Evolutionary conservation across 1,140 invertebrate genomes (phyloP), one percentile per base, ranked within the genome.

Genomic region (Lordiphosa clarofinis): DNA sequence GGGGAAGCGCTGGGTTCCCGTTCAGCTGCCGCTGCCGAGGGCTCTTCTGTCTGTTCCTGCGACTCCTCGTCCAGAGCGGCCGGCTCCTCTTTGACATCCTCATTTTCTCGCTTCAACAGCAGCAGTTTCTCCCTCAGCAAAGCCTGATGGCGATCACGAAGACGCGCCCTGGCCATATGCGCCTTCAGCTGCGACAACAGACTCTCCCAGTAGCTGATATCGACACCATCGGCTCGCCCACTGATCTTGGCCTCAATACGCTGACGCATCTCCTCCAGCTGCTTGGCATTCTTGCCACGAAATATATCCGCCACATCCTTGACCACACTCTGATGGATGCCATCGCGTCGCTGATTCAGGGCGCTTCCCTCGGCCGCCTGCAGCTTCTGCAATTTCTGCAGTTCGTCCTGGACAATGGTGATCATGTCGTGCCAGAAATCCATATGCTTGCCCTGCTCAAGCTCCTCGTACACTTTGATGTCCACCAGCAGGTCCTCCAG

Each of bases 351-450:
- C 31, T 94, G 94, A 54, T 94, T 90, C 1, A 74, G 15, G 0
- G 58, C 37, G 89, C 92, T 91, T 59, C 92, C 93, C 47, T 94
- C 93, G 66, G 90, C 90, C 56, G 90, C 88, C 3, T 91, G 90
- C 65, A 95, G 92, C 10, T 95, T 86, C 73, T 96, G 96, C 35
- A 94, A 91, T 90, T 98, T 98, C 68, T 94, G 93, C 37, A 99
- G 89, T 90, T 99, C 98, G 89, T 99, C 97, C 88, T 97, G 93
- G 1, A 97, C 97, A 66, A 99, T 98, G 13, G 97, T 96, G 35
- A 96, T 95, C 68, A 99, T 96, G 89, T 99, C 98, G 81, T 95
- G 94, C 99, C 99, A 99, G 90, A 98, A 99, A 82, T 96, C 94
- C 15, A 94, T 91, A 90, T 99, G 98, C 75, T 94, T 94, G 0